phyloP scores from a whole-genome alignment of 2,113 vertebrate species.

The Aegotheles bennettii region DNA sequence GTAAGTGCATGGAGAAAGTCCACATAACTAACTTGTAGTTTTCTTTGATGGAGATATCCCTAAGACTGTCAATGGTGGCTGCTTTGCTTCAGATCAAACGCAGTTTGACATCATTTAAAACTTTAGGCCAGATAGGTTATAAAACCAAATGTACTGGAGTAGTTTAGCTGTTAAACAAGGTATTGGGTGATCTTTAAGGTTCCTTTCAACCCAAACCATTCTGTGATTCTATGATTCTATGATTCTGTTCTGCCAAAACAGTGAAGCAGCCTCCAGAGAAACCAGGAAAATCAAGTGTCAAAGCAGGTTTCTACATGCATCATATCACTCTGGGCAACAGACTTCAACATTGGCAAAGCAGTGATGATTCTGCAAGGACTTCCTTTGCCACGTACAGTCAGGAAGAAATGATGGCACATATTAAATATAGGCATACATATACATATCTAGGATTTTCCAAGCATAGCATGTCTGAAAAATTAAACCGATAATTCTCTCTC shows the following conservation, averaged over 20 bases:
- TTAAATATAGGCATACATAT: not conserved
- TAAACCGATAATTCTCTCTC: not conserved
- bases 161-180: not conserved
- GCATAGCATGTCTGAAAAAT: not conserved
- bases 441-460: not conserved
- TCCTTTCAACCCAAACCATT: too few relatives aligned
- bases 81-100: not conserved
- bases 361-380: not conserved
- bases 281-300: not conserved
- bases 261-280: not conserved
- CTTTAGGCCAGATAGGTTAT: not conserved
- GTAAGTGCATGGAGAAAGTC: not conserved
- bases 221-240: too few relatives aligned
- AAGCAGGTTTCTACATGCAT: not conserved
- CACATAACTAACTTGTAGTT: not conserved
- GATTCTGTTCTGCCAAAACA: not conserved
- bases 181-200: too few relatives aligned
- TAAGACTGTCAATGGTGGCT: not conserved
- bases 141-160: not conserved
- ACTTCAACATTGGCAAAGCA: not conserved
- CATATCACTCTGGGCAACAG: not conserved
- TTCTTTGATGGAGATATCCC: not conserved
- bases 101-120: not conserved
- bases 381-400: not conserved
- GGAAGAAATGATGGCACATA: not conserved